Percentiles rank a stretch among this genome's conserved stretches.
These are phyloP conservation scores for Oegoconia quadripuncta DNA, from an alignment of 2,888 invertebrate genomes.

Conservation along the genomic window DNA sequence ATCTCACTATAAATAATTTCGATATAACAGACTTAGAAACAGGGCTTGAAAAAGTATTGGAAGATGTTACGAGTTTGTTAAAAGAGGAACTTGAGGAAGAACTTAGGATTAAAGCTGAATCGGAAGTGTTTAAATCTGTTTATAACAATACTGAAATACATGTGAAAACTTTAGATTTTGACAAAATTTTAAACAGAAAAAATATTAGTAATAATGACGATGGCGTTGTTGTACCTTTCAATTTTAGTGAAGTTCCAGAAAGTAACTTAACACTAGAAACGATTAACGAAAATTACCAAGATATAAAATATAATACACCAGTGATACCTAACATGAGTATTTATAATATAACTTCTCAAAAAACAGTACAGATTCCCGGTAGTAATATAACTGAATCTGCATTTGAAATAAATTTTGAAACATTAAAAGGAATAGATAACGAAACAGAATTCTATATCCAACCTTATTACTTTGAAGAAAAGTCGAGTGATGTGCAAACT, in stretches of 20 bases:
- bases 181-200: slow-evolving; percentile 19
- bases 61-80: slow-evolving; percentile 38
- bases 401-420: not conserved
- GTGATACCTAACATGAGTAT: no score
- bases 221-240: no score
- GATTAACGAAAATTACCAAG: not conserved
- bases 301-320: not conserved
- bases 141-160: slow-evolving; percentile 44
- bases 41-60: slow-evolving; percentile 35
- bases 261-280: not conserved
- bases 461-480: no score
- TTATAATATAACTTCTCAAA: not conserved
- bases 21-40: slow-evolving; percentile 18
- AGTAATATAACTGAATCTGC: not conserved
- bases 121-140: slow-evolving; percentile 25
- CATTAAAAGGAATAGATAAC: no score
- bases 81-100: slow-evolving; percentile 34
- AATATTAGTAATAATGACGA: not conserved
- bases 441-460: no score
- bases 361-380: not conserved
- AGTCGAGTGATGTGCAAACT: no score
- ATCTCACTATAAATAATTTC: slow-evolving; percentile 9
- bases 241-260: no score
- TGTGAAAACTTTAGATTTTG: slow-evolving; percentile 42
- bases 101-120: slow-evolving; percentile 19